A percentile compares a stretch with the other conserved stretches of the same genome.
phyloP scores from a whole-genome alignment of 92 coral and sea anemone species.

The Phymanthus crucifer region DNA sequence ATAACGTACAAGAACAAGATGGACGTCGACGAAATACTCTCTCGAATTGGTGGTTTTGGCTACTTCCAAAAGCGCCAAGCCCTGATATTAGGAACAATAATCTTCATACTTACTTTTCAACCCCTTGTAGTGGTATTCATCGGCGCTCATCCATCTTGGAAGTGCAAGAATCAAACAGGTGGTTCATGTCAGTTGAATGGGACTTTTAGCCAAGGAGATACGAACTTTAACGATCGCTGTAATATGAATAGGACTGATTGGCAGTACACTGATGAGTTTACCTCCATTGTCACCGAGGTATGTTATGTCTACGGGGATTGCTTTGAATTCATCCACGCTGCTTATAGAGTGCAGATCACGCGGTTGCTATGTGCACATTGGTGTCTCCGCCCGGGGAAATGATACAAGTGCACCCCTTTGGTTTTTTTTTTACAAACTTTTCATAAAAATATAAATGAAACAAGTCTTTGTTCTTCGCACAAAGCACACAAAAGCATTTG shows the following conservation, averaged over 20 bases:
- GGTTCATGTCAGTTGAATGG: constrained; percentile 68
- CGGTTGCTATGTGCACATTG: not conserved
- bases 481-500: too few relatives aligned
- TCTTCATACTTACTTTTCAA: constrained; percentile 88
- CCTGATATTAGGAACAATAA: constrained; percentile 66
- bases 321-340: not conserved
- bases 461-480: too few relatives aligned
- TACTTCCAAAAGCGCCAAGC: constrained; percentile 86
- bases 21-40: constrained; percentile 82
- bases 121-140: constrained; percentile 90
- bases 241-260: constrained; percentile 82
- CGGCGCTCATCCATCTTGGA: constrained; percentile 92
- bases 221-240: constrained; percentile 65
- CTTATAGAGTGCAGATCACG: not conserved
- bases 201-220: constrained; percentile 54
- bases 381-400: too few relatives aligned
- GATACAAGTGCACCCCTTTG: too few relatives aligned
- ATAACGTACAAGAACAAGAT: constrained; percentile 28
- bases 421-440: too few relatives aligned
- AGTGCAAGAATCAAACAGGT: constrained; percentile 56
- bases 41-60: constrained; percentile 83
- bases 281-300: constrained; percentile 92
- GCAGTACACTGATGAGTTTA: constrained; percentile 78
- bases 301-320: not conserved
- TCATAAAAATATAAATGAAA: too few relatives aligned